Base-by-base conservation (phyloP, 2,113 vertebrate species). In the Leucopternis melanops region DNA sequence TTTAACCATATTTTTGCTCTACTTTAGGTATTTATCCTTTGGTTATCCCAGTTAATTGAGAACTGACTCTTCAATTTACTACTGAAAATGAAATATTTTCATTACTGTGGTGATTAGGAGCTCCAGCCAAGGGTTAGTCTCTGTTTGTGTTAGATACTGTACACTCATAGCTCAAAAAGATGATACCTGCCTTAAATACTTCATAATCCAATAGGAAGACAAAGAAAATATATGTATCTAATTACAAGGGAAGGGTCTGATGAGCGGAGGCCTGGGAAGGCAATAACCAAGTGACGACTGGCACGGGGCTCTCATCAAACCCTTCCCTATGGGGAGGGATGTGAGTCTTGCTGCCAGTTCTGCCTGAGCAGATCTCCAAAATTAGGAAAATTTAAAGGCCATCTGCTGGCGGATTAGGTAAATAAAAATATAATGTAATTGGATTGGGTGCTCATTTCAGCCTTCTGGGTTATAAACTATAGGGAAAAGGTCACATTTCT, bases 181-280 rank as follows among this genome's bases (percentile, higher is more conserved):
- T 79, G 83, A 75, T 70, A 75, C 73, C 87, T 97, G 70, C 84
- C 70, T 91, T 91, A 85, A 95, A 82, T 66, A 61, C 84, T 49
- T 94, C 69, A 13, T 85, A 91, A 95, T 89, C 78, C 58, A 87
- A 62, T 47, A 71, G 36, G 44, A 69, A 90, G 62, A 45, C 49
- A 61, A 72, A 74, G 89, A 58, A 89, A 94, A 94, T 79, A 18
- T 23, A 84, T 85, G 44, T 67, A 8, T 72, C 44, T 95, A 89
- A 91, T 94, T 94, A 87, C 40, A 61, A 65, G 52, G 81, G 65
- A 89, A 77, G 55, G 80, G 50, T n/a, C 38, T 89, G 89, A 81
- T 71, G 85, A 91, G 81, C 5, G 2, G 47, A 50, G 66, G 73
- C 59, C 63, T n/a, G 52, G 69, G 77, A 95, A 95, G 73, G 78